Percentiles rank a stretch among this genome's conserved stretches.
These are phyloP conservation scores for Saccostrea cuccullata DNA, from an alignment of 1,140 invertebrate species.

Conservation along the genomic window DNA sequence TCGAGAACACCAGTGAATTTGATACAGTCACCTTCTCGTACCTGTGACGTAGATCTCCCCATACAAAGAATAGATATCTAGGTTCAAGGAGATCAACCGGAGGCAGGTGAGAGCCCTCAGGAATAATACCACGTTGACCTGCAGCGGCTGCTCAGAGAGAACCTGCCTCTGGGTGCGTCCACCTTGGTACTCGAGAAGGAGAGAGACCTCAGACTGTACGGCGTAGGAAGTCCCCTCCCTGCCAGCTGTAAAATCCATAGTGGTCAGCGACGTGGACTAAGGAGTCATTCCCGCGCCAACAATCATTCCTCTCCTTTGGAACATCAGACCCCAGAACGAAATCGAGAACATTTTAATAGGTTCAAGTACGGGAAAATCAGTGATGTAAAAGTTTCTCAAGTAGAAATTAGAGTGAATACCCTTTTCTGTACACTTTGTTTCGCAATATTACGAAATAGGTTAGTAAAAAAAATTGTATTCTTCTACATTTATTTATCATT, in stretches of 20 bases:
- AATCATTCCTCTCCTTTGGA: neutral
- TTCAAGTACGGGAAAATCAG: too few relatives aligned
- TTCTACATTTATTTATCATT: neutral
- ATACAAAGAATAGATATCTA: too few relatives aligned
- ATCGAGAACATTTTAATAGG: too few relatives aligned
- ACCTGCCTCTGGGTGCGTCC: neutral
- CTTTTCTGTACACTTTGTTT: neutral
- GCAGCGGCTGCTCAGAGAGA: neutral
- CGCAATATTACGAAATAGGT: neutral
- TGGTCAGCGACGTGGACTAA: neutral
- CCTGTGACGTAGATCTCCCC: too few relatives aligned
- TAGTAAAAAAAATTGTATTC: neutral
- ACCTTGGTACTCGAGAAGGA: neutral
- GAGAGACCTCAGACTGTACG: neutral
- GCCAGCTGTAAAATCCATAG: neutral
- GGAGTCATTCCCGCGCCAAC: neutral
- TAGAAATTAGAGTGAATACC: neutral
- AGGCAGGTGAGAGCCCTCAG: neutral
- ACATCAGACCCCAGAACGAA: neutral
- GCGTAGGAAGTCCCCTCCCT: neutral
- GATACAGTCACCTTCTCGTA: too few relatives aligned
- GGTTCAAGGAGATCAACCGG: too few relatives aligned
- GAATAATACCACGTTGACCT: neutral
- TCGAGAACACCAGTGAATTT: too few relatives aligned
- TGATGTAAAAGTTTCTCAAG: too few relatives aligned